phyloP scores from a whole-genome alignment of 1,140 invertebrate species.

The Neotoxoptera formosana region DNA sequence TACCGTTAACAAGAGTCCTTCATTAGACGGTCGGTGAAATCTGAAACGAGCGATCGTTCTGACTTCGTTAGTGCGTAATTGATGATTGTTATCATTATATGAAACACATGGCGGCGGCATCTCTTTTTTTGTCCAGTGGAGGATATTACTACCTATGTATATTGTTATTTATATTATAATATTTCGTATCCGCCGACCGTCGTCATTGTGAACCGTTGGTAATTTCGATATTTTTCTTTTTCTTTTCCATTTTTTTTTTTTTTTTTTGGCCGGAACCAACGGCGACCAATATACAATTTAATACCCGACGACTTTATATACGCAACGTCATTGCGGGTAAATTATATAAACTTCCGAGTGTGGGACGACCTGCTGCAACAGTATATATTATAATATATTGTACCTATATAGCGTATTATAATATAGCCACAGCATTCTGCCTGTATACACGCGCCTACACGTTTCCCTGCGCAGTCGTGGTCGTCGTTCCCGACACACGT shows the following conservation, averaged over 20 bases:
- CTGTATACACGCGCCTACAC: background rate
- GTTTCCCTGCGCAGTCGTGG: background rate
- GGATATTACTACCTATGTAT: no score
- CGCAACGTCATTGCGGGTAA: background rate
- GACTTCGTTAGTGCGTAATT: background rate
- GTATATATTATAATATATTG: background rate
- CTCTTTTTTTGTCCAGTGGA: conserved; percentile 6
- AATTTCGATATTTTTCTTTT: background rate
- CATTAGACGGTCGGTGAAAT: conserved; percentile 13
- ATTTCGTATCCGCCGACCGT: background rate
- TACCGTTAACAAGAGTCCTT: conserved; percentile 1
- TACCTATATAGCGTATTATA: no score
- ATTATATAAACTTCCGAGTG: conserved; percentile 13
- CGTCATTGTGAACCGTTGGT: background rate
- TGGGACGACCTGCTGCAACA: conserved; percentile 10
- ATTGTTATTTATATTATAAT: background rate
- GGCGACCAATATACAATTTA: background rate
- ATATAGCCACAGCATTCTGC: background rate
- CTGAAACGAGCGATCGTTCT: background rate
- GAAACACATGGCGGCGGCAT: background rate
- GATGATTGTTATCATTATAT: conserved; percentile 34
- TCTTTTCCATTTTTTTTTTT: no score
- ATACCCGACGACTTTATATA: background rate
- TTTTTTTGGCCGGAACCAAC: background rate
- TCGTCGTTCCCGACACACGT: conserved; percentile 13